phyloP scores from a whole-genome alignment of 2,888 invertebrate species.

The Torymus aiolomorphi region DNA sequence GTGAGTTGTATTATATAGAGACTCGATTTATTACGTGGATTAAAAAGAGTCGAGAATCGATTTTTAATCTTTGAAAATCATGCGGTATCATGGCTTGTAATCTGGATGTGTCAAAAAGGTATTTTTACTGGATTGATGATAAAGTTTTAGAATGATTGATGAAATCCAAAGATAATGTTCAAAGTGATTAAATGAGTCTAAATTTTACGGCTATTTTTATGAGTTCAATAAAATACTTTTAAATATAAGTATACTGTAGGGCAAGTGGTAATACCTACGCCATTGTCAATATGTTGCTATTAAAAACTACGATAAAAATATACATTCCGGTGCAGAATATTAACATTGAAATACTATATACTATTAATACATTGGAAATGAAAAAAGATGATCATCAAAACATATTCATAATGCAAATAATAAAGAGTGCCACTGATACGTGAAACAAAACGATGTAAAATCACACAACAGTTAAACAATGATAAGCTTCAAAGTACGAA shows the following conservation, averaged over 20 bases:
- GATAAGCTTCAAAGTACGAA: not conserved
- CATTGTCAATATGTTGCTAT: too few species aligned
- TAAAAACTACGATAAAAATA: not conserved
- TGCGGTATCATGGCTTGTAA: not conserved
- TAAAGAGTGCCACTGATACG: conserved; percentile 30
- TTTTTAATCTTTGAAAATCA: too few species aligned
- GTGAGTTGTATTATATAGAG: conserved; percentile 2
- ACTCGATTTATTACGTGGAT: conserved; percentile 3
- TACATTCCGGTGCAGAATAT: not conserved
- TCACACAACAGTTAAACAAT: conserved; percentile 7
- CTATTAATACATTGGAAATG: not conserved
- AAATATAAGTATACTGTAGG: too few species aligned
- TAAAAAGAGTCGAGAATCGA: not conserved
- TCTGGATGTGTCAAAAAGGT: too few species aligned
- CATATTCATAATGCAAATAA: conserved; percentile 19
- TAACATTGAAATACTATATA: not conserved
- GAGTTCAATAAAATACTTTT: too few species aligned
- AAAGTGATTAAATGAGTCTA: too few species aligned
- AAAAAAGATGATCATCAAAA: not conserved
- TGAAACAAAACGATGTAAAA: conserved; percentile 16
- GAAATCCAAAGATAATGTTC: too few species aligned
- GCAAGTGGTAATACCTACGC: too few species aligned
- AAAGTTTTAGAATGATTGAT: too few species aligned
- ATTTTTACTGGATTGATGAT: too few species aligned
- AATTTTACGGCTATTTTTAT: too few species aligned